Evolutionary conservation across 2,113 vertebrate genomes (phyloP), one percentile per base, ranked within the genome.

Genomic region (Coracopsis vasa): DNA sequence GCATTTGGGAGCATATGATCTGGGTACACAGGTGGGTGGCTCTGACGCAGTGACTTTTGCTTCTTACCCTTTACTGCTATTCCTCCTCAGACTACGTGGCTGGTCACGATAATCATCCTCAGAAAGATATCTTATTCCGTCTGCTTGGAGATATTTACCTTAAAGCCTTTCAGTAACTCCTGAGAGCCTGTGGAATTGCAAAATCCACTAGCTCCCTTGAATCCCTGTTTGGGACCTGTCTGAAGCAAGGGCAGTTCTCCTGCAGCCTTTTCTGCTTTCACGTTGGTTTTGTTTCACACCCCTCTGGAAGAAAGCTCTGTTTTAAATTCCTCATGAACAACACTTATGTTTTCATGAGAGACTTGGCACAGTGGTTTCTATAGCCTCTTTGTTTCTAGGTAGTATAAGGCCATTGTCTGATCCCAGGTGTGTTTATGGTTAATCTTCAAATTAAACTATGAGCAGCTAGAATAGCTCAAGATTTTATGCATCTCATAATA

Each of bases 401-500:
- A 60, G 31, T 41, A 24, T 48, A 48, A 27, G 7, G 25, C 28
- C 29, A n/a, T 62, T 88, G 37, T 70, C 45, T 88, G 70, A 86
- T 90, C 67, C 45, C 75, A 70, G 60, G 11, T 83, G 75, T 92
- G 48, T 60, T 81, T 73, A 54, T 80, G 42, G 37, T 83, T 92
- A 83, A 72, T 58, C 58, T 83, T 42, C 53, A 93, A 73, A 88
- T 86, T 73, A 88, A 94, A 70, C 60, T 56, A 7, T 70, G 82
- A 90, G n/a, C 50, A 66, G 45, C 31, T 74, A 39, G 72, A 90
- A 74, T 21, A 86, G 41, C 54, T 90, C 29, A 47, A 51, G 77
- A 60, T 25, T 58, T 79, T 73, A 31, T 70, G 42, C 41, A 42
- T 54, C 58, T 77, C 48, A 64, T 67, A 85, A 56, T 6, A 45